phyloP scores from a whole-genome alignment of 2,888 invertebrate genomes.

The Sepiola atlantica region DNA sequence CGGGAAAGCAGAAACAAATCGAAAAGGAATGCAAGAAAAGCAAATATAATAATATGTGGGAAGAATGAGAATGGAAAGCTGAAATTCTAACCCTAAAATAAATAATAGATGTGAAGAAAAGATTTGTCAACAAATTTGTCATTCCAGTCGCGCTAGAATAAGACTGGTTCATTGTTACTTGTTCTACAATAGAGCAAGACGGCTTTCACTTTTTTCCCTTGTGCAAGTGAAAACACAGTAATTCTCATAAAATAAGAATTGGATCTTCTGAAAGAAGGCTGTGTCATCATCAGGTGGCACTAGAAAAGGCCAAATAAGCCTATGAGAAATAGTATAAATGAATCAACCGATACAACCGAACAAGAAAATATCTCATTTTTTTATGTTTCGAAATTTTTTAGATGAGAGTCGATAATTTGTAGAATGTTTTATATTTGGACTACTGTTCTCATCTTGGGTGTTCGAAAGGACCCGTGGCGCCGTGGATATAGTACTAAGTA shows the following conservation, averaged over 20 bases:
- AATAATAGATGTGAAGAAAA: neutral
- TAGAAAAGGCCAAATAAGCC: neutral
- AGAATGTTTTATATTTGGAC: too few relatives aligned
- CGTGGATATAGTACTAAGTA: too few relatives aligned
- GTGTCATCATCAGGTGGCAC: slow-evolving; percentile 32
- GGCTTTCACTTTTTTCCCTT: neutral
- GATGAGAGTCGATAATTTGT: too few relatives aligned
- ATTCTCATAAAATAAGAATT: neutral
- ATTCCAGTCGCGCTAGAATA: neutral
- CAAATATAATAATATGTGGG: neutral
- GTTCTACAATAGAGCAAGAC: neutral
- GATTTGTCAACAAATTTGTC: slow-evolving; percentile 32
- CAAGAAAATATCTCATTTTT: neutral
- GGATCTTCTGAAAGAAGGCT: neutral
- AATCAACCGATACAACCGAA: neutral
- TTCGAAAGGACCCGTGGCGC: too few relatives aligned
- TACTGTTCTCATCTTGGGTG: too few relatives aligned
- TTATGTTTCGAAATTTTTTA: too few relatives aligned
- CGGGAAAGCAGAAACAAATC: neutral
- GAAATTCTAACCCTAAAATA: neutral
- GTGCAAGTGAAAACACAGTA: neutral
- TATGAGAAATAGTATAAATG: neutral
- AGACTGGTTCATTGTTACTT: neutral
- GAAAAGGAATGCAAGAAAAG: neutral
- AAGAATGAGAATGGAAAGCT: neutral